Conservation (phyloP, 2,797 vertebrate genomes). For the Muscicapa comitata region DNA sequence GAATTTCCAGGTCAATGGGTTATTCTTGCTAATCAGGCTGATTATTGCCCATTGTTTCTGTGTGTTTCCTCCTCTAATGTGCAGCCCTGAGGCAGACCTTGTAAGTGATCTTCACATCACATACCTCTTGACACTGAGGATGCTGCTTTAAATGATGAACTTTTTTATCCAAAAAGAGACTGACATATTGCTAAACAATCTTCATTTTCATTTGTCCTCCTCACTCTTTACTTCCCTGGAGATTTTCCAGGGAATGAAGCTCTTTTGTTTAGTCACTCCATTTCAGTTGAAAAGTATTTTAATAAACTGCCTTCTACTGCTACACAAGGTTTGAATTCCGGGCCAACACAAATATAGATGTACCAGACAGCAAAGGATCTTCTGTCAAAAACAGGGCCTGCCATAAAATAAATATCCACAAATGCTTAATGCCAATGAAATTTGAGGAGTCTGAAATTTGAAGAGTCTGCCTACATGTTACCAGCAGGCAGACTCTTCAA, state of each 20-base stretch:
- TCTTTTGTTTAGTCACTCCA: neutral
- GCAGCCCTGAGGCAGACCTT: neutral
- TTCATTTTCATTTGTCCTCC: neutral
- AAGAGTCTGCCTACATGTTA: neutral
- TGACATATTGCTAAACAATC: neutral
- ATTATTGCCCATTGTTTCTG: neutral
- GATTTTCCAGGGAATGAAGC: neutral
- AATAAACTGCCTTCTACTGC: neutral
- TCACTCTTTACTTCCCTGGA: neutral
- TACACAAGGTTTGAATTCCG: neutral
- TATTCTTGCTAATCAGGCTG: neutral
- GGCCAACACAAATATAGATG: neutral
- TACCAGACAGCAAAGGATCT: neutral
- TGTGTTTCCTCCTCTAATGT: neutral
- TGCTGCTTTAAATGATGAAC: neutral
- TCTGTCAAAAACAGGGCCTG: neutral
- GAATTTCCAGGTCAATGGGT: neutral
- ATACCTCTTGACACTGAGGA: neutral
- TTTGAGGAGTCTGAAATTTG: neutral
- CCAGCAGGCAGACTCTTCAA: neutral
- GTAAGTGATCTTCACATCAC: neutral
- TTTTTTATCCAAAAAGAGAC: neutral
- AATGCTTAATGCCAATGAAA: neutral
- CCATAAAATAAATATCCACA: neutral
- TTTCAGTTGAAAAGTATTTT: neutral